Evolutionary conservation across 2,888 invertebrate species (phyloP).

Genomic region (Metalampra italica): DNA sequence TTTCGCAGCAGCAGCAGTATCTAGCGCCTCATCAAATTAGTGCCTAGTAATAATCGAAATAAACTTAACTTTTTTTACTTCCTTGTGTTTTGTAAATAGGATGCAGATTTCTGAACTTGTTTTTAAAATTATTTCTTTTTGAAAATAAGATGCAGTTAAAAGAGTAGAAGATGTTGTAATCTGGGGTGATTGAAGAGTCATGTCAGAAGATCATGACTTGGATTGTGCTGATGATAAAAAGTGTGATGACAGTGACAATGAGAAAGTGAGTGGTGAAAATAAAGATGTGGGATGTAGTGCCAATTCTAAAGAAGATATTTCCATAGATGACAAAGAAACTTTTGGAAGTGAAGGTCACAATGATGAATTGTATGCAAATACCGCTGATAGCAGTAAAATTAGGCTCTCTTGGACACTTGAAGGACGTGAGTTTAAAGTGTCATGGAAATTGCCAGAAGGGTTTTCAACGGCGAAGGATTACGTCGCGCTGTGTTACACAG

Average conservation of each 20-base stretch:
- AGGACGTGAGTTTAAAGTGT: constrained; percentile 52
- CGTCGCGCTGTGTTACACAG: constrained; percentile 75
- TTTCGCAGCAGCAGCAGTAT: not conserved
- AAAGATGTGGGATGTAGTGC: constrained; percentile 37
- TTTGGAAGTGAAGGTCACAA: constrained; percentile 25
- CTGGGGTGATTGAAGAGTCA: constrained; percentile 42
- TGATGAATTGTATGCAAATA: constrained; percentile 17
- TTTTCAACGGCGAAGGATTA: constrained; percentile 60
- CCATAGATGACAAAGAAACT: constrained; percentile 36
- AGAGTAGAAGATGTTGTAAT: constrained; percentile 27
- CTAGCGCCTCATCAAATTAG: not conserved
- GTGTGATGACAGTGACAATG: constrained; percentile 21
- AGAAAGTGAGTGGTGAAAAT: constrained; percentile 11
- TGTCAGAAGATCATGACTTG: constrained; percentile 63
- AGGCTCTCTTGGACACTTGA: constrained; percentile 59
- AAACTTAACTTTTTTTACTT: too few relatives aligned
- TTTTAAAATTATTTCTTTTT: too few relatives aligned
- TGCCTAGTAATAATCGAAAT: too few relatives aligned
- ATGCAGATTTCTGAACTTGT: too few relatives aligned
- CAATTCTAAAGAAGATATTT: constrained; percentile 43
- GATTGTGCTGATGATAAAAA: constrained; percentile 29
- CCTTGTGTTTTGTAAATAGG: too few relatives aligned
- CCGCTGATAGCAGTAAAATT: constrained; percentile 22
- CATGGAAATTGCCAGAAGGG: constrained; percentile 71
- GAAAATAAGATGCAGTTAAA: not conserved